Conservation (phyloP, 2,113 vertebrate species). For the Ammodytes dubius region DNA sequence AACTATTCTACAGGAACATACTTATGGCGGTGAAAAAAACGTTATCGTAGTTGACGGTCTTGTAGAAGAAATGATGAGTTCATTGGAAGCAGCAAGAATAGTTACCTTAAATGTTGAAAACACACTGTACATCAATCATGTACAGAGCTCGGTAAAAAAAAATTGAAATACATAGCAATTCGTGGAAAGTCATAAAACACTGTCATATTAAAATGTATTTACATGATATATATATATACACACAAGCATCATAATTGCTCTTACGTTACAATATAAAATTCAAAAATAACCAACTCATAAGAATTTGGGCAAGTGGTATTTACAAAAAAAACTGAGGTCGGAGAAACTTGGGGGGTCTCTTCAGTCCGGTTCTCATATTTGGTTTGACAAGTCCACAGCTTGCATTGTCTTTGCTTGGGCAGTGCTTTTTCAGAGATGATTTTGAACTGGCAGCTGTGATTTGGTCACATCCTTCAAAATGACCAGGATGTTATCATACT, state of each 20-base stretch:
- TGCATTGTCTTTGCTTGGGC: conserved; percentile 55
- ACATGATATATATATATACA: conserved; percentile 81
- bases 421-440: conserved; percentile 69
- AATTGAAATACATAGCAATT: conserved; percentile 70
- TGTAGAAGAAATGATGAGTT: conserved; percentile 75
- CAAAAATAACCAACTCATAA: conserved; percentile 60
- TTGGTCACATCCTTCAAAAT: conserved; percentile 36
- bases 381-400: conserved; percentile 36
- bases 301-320: conserved; percentile 60
- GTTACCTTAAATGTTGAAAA: conserved; percentile 59
- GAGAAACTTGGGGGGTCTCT: conserved; percentile 38
- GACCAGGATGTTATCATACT: conserved; percentile 83
- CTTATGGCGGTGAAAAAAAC: conserved; percentile 57
- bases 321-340: conserved; percentile 67
- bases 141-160: conserved; percentile 31
- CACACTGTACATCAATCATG: conserved; percentile 25
- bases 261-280: conserved; percentile 69
- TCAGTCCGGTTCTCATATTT: conserved; percentile 35
- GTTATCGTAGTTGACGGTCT: conserved; percentile 41
- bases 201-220: conserved; percentile 83
- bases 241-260: conserved; percentile 79
- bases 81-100: conserved; percentile 70
- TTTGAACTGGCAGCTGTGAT: conserved; percentile 41
- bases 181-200: conserved; percentile 71
- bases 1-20: conserved; percentile 72